These are phyloP conservation scores for Brassicogethes aeneus DNA, from an alignment of 2,888 invertebrate species.

Conservation along the genomic window DNA sequence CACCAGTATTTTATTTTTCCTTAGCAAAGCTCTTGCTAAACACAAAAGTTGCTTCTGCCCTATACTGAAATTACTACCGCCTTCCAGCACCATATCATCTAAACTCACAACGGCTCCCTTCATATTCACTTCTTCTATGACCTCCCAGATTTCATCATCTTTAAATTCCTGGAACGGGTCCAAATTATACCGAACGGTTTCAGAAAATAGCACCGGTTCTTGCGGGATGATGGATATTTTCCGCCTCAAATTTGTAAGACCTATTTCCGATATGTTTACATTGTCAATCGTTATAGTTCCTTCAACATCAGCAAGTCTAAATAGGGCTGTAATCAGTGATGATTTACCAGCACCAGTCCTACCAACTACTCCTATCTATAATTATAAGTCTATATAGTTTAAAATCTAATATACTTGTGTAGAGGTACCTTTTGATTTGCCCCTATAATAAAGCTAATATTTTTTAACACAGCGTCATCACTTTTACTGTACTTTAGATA, in stretches of 20 bases:
- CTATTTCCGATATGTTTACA: conserved; percentile 36
- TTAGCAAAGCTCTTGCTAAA: conserved; percentile 75
- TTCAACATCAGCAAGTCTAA: conserved; percentile 44
- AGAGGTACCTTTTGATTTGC: background rate
- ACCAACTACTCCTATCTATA: conserved; percentile 44
- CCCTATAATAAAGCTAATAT: background rate
- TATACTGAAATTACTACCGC: conserved; percentile 73
- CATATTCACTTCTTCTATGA: conserved; percentile 56
- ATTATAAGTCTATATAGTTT: background rate
- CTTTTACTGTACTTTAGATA: background rate
- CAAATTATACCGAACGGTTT: conserved; percentile 49
- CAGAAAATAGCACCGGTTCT: conserved; percentile 58
- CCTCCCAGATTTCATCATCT: conserved; percentile 59
- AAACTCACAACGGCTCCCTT: conserved; percentile 53
- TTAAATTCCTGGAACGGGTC: conserved; percentile 63
- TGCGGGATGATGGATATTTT: conserved; percentile 54
- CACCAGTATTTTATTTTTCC: conserved; percentile 52
- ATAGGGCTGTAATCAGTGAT: conserved; percentile 44
- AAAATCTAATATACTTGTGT: background rate
- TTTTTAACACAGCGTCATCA: background rate
- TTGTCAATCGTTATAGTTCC: conserved; percentile 47
- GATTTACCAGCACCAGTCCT: conserved; percentile 49
- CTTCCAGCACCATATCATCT: conserved; percentile 60
- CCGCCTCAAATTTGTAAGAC: conserved; percentile 44
- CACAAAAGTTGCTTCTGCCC: conserved; percentile 86